phyloP scores from a whole-genome alignment of 92 coral and sea anemone species.

The Parazoanthus darwini region DNA sequence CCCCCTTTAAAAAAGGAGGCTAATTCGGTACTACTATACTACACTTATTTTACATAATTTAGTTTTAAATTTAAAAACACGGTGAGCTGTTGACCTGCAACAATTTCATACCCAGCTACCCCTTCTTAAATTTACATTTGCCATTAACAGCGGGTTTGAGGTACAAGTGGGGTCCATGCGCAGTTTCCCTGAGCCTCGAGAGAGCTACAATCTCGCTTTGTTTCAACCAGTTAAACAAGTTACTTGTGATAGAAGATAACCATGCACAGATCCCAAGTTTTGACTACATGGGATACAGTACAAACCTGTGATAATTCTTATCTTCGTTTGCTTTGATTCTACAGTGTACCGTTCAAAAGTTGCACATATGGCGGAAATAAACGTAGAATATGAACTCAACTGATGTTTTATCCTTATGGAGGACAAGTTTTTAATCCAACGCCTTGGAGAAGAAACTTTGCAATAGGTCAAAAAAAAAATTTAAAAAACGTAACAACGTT shows the following conservation, averaged over 20 bases:
- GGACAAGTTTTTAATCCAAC: background rate
- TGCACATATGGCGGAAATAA: background rate
- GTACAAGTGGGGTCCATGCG: background rate
- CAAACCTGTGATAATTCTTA: background rate
- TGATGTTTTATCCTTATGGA: background rate
- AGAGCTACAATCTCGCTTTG: background rate
- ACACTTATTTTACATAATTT: background rate
- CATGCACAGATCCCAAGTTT: background rate
- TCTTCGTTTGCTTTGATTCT: background rate
- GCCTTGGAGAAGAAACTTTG: background rate
- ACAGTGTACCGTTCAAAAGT: background rate
- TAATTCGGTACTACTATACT: background rate
- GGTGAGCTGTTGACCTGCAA: background rate
- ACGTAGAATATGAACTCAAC: background rate
- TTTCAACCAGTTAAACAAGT: background rate
- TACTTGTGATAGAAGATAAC: background rate
- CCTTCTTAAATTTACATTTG: too few relatives aligned
- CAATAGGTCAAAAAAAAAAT: background rate
- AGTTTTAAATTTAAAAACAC: background rate
- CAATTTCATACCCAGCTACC: background rate
- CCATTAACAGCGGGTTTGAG: background rate
- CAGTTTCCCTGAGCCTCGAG: background rate
- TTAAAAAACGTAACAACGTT: background rate
- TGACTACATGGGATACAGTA: background rate
- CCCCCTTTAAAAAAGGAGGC: background rate